Conservation (phyloP, 2,888 invertebrate genomes). For the Epistrophe eligans region DNA sequence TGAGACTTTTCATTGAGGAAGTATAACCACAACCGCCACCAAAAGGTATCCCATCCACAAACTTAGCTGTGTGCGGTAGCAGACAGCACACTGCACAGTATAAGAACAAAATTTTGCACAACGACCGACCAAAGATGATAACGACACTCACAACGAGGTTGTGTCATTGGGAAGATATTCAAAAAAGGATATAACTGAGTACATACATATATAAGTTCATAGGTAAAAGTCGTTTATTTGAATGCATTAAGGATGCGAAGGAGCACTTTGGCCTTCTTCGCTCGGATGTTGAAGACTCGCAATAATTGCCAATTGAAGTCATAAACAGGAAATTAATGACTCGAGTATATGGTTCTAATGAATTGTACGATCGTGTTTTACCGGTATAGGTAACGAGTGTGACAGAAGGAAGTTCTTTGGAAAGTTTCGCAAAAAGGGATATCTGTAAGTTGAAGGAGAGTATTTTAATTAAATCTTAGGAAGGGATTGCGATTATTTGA, state of each 20-base stretch:
- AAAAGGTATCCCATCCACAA: not conserved
- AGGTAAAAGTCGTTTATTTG: slow-evolving; percentile 36
- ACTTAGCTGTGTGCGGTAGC: not conserved
- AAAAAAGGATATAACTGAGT: slow-evolving; percentile 37
- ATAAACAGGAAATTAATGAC: slow-evolving; percentile 75
- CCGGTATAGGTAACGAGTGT: slow-evolving; percentile 52
- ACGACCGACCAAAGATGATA: not conserved
- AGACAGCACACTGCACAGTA: not conserved
- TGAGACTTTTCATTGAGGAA: slow-evolving; percentile 67
- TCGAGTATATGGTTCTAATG: slow-evolving; percentile 67
- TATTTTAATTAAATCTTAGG: slow-evolving; percentile 36
- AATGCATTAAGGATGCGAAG: slow-evolving; percentile 65
- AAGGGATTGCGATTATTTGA: slow-evolving; percentile 4
- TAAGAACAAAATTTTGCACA: not conserved
- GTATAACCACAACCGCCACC: slow-evolving; percentile 51
- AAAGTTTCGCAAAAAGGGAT: slow-evolving; percentile 15
- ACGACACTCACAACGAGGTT: not conserved
- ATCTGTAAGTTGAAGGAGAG: not conserved
- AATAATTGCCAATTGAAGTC: slow-evolving; percentile 75
- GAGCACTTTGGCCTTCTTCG: slow-evolving; percentile 47
- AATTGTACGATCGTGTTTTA: slow-evolving; percentile 66
- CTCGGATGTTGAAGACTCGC: slow-evolving; percentile 46
- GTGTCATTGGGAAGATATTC: slow-evolving; percentile 23
- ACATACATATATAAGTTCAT: slow-evolving; percentile 28
- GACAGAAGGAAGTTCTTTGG: slow-evolving; percentile 22